Evolutionary conservation across 2,797 vertebrate species (phyloP).

Genomic region (Arnoldichthys spilopterus): DNA sequence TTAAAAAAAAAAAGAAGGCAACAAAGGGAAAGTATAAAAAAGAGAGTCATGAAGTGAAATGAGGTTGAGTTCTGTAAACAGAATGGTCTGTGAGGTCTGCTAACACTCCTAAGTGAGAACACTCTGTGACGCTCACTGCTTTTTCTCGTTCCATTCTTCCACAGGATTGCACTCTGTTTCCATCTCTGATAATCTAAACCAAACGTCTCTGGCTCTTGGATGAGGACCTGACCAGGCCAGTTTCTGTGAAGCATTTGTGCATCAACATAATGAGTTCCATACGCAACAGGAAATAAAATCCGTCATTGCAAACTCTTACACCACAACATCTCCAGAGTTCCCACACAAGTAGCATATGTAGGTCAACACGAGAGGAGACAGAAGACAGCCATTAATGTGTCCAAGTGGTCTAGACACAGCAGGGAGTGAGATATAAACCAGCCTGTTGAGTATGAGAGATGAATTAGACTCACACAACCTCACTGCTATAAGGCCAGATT

Average conservation of each 20-base stretch:
- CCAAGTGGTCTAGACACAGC: conserved; percentile 36
- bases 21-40: not conserved
- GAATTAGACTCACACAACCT: not conserved
- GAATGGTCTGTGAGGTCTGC: conserved; percentile 33
- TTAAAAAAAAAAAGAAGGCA: not conserved
- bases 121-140: conserved; percentile 19
- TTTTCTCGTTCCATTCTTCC: not conserved
- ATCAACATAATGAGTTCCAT: conserved; percentile 34
- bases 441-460: not conserved
- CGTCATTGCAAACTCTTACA: conserved; percentile 1
- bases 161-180: not conserved
- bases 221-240: not conserved
- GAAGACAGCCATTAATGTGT: conserved; percentile 17
- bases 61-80: conserved; percentile 19
- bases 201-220: not conserved
- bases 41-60: conserved; percentile 1
- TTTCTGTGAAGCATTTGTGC: not conserved
- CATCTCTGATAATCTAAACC: conserved; percentile 29
- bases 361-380: conserved; percentile 29
- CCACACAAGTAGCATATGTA: conserved; percentile 38
- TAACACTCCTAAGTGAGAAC: conserved; percentile 26
- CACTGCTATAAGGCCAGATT: conserved; percentile 15
- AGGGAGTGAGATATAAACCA: conserved; percentile 37
- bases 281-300: conserved; percentile 11
- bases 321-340: conserved; percentile 35